A percentile compares a stretch with the other conserved stretches of the same genome.
These are phyloP conservation scores for Hetaerina titia DNA, from an alignment of 2,888 invertebrate genomes.

Conservation along the genomic window DNA sequence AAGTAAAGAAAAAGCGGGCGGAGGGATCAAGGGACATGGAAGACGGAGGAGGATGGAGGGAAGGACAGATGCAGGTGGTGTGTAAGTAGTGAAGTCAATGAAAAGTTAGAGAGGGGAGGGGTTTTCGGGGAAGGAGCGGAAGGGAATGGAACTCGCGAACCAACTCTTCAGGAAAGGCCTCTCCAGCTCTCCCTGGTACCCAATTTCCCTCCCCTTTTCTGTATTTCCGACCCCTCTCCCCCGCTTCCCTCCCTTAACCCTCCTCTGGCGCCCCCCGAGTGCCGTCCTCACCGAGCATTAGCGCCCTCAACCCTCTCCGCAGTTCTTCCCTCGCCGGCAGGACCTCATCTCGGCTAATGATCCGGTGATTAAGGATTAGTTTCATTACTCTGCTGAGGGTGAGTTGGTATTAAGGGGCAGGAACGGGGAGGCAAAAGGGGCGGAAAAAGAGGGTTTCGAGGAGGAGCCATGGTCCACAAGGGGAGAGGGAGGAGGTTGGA, in stretches of 20 bases:
- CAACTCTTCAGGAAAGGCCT: not conserved
- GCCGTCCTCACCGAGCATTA: slow-evolving; percentile 34
- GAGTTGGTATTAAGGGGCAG: not conserved
- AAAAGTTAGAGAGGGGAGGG: not conserved
- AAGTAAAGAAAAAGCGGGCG: not conserved
- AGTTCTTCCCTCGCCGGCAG: not conserved
- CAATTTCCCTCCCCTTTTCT: not conserved
- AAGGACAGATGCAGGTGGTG: not conserved
- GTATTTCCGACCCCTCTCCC: not conserved
- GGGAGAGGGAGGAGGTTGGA: not conserved
- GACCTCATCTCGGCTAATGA: slow-evolving; percentile 62
- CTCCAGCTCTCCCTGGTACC: not conserved
- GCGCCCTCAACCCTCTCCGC: not conserved
- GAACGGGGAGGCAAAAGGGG: not conserved
- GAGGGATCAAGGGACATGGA: not conserved
- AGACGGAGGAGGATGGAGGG: not conserved
- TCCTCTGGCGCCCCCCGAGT: not conserved
- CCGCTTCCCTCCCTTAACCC: not conserved
- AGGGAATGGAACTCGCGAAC: not conserved
- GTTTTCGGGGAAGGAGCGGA: not conserved
- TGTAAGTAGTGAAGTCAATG: not conserved
- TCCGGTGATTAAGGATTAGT: slow-evolving; percentile 67
- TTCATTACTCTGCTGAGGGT: slow-evolving; percentile 57
- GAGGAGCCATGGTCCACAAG: not conserved
- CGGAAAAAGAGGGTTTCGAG: not conserved